phyloP scores from a whole-genome alignment of 2,113 vertebrate species.

The Macrotis lagotis region DNA sequence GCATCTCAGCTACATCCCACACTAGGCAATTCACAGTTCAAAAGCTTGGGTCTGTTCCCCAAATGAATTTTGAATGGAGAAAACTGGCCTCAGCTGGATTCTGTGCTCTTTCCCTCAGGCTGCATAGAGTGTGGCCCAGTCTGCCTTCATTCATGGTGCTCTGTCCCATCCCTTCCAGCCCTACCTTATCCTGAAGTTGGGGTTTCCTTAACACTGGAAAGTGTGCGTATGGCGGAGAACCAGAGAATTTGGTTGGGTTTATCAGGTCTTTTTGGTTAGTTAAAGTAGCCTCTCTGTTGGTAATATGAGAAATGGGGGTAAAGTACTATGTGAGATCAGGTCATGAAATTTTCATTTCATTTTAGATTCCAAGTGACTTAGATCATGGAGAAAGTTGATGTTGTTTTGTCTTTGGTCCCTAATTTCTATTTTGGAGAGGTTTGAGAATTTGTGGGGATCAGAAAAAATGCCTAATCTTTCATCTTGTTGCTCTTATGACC shows the following conservation, averaged over 20 bases:
- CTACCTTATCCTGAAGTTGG: neutral
- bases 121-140: neutral
- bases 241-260: neutral
- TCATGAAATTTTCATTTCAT: neutral
- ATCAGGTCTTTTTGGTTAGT: neutral
- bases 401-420: neutral
- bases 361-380: neutral
- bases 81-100: neutral
- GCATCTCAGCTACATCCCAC: neutral
- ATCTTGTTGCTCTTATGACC: neutral
- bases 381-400: neutral
- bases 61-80: neutral
- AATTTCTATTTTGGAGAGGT: neutral
- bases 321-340: neutral
- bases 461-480: neutral
- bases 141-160: neutral
- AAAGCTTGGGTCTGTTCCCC: neutral
- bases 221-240: fast-evolving
- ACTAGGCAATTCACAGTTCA: neutral
- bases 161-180: neutral
- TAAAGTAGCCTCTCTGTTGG: neutral
- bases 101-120: neutral
- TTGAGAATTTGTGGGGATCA: neutral
- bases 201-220: neutral
- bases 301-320: neutral